phyloP scores from a whole-genome alignment of 2,113 vertebrate genomes.

The Entomyzon cyanotis region DNA sequence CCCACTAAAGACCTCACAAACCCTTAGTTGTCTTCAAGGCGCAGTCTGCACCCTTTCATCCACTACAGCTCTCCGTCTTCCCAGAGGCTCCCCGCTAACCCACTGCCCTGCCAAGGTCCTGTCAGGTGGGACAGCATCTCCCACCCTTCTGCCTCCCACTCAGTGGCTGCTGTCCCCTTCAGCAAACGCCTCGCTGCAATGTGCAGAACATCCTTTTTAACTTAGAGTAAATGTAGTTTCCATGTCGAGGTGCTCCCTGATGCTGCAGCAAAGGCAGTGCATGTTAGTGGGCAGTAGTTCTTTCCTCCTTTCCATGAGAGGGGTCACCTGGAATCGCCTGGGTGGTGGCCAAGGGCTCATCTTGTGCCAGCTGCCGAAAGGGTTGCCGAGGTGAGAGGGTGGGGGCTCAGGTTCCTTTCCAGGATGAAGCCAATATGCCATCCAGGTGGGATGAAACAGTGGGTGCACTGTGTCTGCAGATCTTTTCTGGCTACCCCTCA shows the following conservation, averaged over 20 bases:
- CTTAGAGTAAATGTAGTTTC: slow-evolving; percentile 62
- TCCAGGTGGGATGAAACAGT: not conserved
- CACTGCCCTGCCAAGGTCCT: not conserved
- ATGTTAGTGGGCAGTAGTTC: not conserved
- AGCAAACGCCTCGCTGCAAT: fast-evolving
- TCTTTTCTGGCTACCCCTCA: not conserved
- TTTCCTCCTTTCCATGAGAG: not conserved
- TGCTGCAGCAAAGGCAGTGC: not conserved
- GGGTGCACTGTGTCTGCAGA: not conserved
- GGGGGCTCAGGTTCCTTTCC: not conserved
- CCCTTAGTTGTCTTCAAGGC: not conserved
- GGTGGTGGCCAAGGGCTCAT: fast-evolving
- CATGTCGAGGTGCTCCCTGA: not conserved
- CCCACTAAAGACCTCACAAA: not conserved
- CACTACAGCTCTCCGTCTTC: fast-evolving
- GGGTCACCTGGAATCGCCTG: not conserved
- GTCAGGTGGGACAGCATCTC: not conserved
- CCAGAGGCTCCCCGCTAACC: not conserved
- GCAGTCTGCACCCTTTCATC: not conserved
- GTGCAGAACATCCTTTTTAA: slow-evolving; percentile 32
- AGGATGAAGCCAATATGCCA: not conserved
- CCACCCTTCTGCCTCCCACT: not conserved
- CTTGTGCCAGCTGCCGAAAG: not conserved
- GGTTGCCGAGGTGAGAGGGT: not conserved
- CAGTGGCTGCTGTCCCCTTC: not conserved